Conservation (phyloP, 2,113 vertebrate genomes). For the Stegostoma tigrinum region DNA sequence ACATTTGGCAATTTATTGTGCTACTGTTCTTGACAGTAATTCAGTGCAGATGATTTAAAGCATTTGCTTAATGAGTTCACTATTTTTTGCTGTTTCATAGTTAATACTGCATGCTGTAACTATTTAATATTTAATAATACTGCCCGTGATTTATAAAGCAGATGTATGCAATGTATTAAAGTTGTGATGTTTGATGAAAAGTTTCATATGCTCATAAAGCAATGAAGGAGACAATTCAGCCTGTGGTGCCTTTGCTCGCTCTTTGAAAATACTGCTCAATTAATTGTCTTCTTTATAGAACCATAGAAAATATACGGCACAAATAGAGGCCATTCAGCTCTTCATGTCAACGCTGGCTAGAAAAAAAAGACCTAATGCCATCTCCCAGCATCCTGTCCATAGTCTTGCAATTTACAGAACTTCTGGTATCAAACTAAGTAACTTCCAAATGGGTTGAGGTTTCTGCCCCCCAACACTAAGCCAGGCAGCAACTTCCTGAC, state of each 20-base stretch:
- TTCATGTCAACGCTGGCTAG: too few species aligned
- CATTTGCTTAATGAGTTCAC: neutral
- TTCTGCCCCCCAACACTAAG: too few species aligned
- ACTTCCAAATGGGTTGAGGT: too few species aligned
- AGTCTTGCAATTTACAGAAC: too few species aligned
- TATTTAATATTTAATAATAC: neutral
- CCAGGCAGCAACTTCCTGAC: too few species aligned
- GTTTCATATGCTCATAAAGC: neutral
- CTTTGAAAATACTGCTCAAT: neutral
- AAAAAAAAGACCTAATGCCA: too few species aligned
- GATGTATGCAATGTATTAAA: neutral
- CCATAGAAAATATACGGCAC: too few species aligned
- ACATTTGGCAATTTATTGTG: constrained; percentile 13
- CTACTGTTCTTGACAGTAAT: neutral
- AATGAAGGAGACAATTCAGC: neutral
- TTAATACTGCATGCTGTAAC: neutral
- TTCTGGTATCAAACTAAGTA: too few species aligned
- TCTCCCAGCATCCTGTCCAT: too few species aligned
- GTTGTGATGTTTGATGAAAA: neutral
- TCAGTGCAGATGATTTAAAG: neutral
- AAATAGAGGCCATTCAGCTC: too few species aligned
- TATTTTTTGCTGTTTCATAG: neutral
- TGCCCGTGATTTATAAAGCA: neutral
- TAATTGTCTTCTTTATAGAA: too few species aligned
- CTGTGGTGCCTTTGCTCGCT: neutral